Evolutionary conservation across 2,888 invertebrate species (phyloP), one percentile per base, ranked within the genome.

Genomic region (Epistrophe grossulariae): DNA sequence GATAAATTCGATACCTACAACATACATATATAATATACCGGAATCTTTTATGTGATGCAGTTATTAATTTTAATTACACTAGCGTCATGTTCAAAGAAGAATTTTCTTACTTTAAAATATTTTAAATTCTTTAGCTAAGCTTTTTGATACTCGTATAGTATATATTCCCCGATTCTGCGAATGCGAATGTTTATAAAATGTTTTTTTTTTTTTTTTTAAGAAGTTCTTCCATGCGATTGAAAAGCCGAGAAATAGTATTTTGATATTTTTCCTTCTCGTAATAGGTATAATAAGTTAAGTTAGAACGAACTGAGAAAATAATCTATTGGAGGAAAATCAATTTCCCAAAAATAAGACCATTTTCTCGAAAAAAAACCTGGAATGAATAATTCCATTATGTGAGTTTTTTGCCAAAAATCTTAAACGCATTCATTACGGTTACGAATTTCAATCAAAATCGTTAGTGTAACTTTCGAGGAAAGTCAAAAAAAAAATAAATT

Each of bases 31-130:
- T 24, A 24, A 24, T 24, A 24, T 77, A 78, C 70, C 82, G 82
- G 78, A 73, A 70, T 82, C 70, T 82, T 82, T 85, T 82, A 82
- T 82, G 82, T 77, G 73, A 64, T 81, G 77, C 84, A 81, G 84
- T 77, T 85, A 81, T 85, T 85, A 81, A 81, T 84, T 77, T 84
- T 84, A 80, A 85, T 85, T 85, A 81, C 77, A 81, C 68, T 68
- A 68, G 72, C 66, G 71, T 77, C 72, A 57, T 73, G 73, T 81
- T 81, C 71, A 52, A 59, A 64, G 38, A 79, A 40, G 43, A 78
- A 50, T 62, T 68, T 78, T 9, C 66, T 68, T 10, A 28, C 50
- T 38, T 52, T 24, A 24, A 19, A 72, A 66, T 82, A 28, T 45
- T 60, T 60, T 17, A 52, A 74, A 68, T 52, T 78, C 66, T 72